Evolutionary conservation across 1,140 invertebrate species (phyloP).

Genomic region (Wiebesia pumilae): DNA sequence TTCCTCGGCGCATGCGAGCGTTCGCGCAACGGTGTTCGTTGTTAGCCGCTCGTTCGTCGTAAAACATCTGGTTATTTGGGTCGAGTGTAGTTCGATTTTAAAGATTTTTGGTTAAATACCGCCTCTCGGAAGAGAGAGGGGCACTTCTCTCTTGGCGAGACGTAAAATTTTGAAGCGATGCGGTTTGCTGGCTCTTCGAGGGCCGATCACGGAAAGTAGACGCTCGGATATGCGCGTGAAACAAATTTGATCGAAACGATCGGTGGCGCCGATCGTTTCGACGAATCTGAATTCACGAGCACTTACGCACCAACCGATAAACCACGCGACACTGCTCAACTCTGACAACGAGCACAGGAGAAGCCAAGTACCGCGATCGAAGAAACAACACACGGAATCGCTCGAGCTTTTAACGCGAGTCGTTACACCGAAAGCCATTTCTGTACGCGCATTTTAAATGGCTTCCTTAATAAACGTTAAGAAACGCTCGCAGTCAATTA

Average conservation of each 20-base stretch:
- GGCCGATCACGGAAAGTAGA: background rate
- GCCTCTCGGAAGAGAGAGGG: background rate
- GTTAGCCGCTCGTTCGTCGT: slow-evolving; percentile 36
- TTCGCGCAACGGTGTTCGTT: slow-evolving; percentile 15
- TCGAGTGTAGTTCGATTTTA: slow-evolving; percentile 38
- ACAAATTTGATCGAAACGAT: background rate
- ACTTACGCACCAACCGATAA: background rate
- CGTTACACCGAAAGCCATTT: background rate
- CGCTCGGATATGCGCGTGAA: background rate
- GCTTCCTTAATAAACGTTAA: too few relatives aligned
- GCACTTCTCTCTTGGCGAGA: slow-evolving; percentile 18
- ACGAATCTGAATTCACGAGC: background rate
- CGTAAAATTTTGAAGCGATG: slow-evolving; percentile 4
- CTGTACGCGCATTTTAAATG: background rate
- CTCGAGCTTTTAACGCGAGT: too few relatives aligned
- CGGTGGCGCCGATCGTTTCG: background rate
- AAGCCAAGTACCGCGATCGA: too few relatives aligned
- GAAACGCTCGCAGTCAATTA: slow-evolving; percentile 2
- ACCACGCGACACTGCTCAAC: too few relatives aligned
- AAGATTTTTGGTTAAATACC: slow-evolving; percentile 31
- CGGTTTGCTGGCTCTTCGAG: background rate
- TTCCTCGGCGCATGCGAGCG: slow-evolving; percentile 14
- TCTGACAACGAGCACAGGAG: too few relatives aligned
- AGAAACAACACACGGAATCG: too few relatives aligned
- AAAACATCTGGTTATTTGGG: slow-evolving; percentile 43